Base-by-base conservation (phyloP, 2,888 invertebrate species). In the Salticus scenicus region DNA sequence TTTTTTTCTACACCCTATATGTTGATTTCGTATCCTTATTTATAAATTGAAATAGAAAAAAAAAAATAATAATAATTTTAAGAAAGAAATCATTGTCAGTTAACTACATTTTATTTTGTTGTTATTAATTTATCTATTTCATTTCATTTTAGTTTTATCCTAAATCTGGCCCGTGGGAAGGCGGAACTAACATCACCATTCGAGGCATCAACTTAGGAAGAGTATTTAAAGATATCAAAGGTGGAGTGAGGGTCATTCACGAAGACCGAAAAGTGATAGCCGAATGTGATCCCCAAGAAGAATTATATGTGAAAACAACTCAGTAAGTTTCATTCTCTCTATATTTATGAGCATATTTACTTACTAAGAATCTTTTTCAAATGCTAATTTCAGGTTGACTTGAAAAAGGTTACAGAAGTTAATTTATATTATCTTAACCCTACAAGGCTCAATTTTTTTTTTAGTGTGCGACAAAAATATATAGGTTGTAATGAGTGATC, bases 131-230 rank as follows among this genome's bases (percentile, higher is more conserved):
- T 20, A 5, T n/a, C 33, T 67, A 57, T 84, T 87, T 1, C 1
- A n/a, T 31, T 57, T 30, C 51, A 66, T 87, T 88, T 1, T 89
- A 92, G 91, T 90, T 92, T 83, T 94, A 94, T 89, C 98, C 98
- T 0, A 94, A 94, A 91, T 93, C 96, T 89, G 98, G 98, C 0
- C 98, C 98, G 0, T 96, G 96, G 95, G 97, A 97, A 90, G 98
- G 98, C 7, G 97, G 98, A 31, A 98, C 98, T 12, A 96, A 96
- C 90, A 95, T 99, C 87, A 98, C 98, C 5, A 98, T 99, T 42
- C 89, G 94, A 90, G 98, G 98, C 28, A 96, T 97, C 89, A 99
- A 99, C 92, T 93, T 99, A 89, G 99, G 99, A 79, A 96, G 97
- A 90, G 95, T 95, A 88, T 97, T 96, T 91, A 94, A 94, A 74